These are phyloP conservation scores for Pogonognathellus flavescens DNA, from an alignment of 1,140 invertebrate genomes.

Conservation along the genomic window DNA sequence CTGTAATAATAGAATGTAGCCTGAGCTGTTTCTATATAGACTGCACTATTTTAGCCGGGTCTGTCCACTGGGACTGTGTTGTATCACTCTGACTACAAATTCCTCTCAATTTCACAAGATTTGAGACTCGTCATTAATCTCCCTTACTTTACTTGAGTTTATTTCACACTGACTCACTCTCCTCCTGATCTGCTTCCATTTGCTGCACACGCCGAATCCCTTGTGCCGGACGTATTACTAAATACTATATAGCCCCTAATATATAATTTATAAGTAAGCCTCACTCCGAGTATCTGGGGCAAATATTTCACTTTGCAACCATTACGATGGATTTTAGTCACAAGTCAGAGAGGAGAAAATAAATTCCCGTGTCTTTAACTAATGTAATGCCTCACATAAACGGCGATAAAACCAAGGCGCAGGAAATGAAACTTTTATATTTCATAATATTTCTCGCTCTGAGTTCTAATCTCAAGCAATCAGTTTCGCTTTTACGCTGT, in stretches of 20 bases:
- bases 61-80: slow-evolving; percentile 34
- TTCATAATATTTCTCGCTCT: too few relatives aligned
- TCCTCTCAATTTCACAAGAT: slow-evolving; percentile 50
- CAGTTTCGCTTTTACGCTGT: too few relatives aligned
- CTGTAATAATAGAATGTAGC: neutral
- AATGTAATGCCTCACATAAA: neutral
- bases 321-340: slow-evolving; percentile 18
- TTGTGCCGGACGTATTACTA: slow-evolving; percentile 8
- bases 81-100: slow-evolving; percentile 48
- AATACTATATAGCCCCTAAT: too few relatives aligned
- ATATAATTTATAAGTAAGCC: neutral
- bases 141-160: slow-evolving; percentile 46
- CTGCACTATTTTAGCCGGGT: neutral
- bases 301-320: slow-evolving; percentile 19
- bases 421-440: neutral
- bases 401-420: neutral
- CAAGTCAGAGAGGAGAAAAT: neutral
- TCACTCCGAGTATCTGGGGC: neutral
- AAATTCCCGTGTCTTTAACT: slow-evolving; percentile 6
- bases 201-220: neutral
- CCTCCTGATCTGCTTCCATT: neutral
- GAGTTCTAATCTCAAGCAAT: too few relatives aligned
- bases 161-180: slow-evolving; percentile 35
- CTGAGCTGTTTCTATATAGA: neutral
- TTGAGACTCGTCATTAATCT: slow-evolving; percentile 48